Evolutionary conservation across 2,888 invertebrate species (phyloP), one percentile per base, ranked within the genome.

Genomic region (Merodon equestris): DNA sequence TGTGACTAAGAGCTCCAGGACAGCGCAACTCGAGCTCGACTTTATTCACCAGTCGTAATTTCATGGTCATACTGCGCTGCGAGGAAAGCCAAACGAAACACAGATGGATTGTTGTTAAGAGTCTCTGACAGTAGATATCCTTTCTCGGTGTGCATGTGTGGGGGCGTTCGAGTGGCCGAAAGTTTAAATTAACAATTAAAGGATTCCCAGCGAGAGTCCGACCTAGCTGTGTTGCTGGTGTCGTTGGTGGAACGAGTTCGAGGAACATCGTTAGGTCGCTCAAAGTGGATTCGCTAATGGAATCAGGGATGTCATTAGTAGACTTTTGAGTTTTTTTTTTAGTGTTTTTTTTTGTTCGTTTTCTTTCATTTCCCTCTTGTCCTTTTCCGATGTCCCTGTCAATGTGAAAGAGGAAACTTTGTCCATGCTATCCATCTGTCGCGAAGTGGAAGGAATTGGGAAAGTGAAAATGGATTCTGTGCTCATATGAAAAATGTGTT

Each of bases 181-280:
- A 73, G 67, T 77, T 72, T 72, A 77, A 73, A 77, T 77, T 77
- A 72, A 72, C 73, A 61, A 73, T 73, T 67, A 72, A 77, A 77
- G 67, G 57, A 67, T 54, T 56, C 57, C 58, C 45, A 67, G 27
- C 56, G 60, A 72, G 72, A 51, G 72, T 51, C 57, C 72, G 61
- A 61, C 56, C 67, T 72, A 47, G 7, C 27, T 4, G 7, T 27
- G 27, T 27, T 7, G 27, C 7, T 27, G 27, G 7, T 7, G 19
- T 36, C 50, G 7, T 27, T 27, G 3, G 27, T 54, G 15, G 15
- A 67, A 48, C 61, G 50, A 58, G 54, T 47, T 54, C 54, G 50
- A 53, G 9, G 61, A 18, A 73, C 50, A 48, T 74, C 51, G 47
- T 61, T 58, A 56, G 44, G 66, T 66, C 51, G 40, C 53, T 67